Percentiles rank a stretch among this genome's conserved stretches.
These are phyloP conservation scores for Triplophysa yarkandensis DNA, from an alignment of 2,797 vertebrate genomes.

Conservation along the genomic window DNA sequence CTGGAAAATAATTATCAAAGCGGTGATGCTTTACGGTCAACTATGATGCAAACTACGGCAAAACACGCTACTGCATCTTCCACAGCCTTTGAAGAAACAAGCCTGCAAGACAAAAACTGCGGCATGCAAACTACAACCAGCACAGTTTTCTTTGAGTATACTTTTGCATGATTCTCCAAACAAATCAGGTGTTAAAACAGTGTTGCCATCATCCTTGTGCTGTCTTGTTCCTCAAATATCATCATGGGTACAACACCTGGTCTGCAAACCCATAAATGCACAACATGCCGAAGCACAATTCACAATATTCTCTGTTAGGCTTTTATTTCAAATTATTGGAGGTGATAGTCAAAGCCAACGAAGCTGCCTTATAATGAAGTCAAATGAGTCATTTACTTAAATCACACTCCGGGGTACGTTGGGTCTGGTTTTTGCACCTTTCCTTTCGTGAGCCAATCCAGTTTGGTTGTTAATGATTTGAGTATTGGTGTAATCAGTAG, in stretches of 20 bases:
- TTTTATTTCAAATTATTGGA: not conserved
- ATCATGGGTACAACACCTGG: not conserved
- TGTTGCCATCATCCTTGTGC: not conserved
- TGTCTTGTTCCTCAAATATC: not conserved
- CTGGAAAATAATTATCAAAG: not conserved
- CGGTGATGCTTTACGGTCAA: too few relatives aligned
- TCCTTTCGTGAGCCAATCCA: not conserved
- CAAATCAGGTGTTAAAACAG: not conserved
- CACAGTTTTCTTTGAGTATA: not conserved
- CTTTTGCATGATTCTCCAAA: not conserved
- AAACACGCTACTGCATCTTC: not conserved
- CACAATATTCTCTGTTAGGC: not conserved
- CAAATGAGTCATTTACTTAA: not conserved
- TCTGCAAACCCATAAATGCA: not conserved
- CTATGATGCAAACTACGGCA: too few relatives aligned
- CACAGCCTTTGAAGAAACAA: not conserved
- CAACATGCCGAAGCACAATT: not conserved
- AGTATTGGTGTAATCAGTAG: conserved; percentile 36
- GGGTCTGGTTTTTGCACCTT: not conserved
- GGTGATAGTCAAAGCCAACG: too few relatives aligned
- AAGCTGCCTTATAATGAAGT: not conserved
- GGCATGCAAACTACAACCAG: not conserved
- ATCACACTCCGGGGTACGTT: not conserved
- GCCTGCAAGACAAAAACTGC: too few relatives aligned
- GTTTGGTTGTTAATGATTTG: not conserved